Base-by-base conservation (phyloP, 2,797 vertebrate genomes). In the Psittacula derbiana region DNA sequence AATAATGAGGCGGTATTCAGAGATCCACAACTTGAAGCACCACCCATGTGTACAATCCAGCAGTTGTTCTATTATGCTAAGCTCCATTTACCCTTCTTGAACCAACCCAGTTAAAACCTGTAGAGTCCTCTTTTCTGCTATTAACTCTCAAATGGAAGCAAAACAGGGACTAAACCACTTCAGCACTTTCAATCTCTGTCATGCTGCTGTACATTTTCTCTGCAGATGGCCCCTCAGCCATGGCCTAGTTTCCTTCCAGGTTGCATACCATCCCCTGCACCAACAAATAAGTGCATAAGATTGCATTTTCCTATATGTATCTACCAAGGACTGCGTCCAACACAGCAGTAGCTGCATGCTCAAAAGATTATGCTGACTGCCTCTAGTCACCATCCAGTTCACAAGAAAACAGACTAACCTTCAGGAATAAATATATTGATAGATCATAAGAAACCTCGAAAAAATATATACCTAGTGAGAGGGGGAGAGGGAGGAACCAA, bases 401-500 rank as follows among this genome's bases (percentile, higher is more conserved):
- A 65, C 23, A 74, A 62, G 46, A 36, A 82, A 86, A n/a, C 3
- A 69, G 66, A 65, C 14, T 58, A 55, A 47, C 20, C 33, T 73
- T 78, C 58, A 80, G 67, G 52, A 66, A 60, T 13, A 55, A 41
- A 49, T 4, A 21, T 33, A 55, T 4, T n/a, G 28, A 28, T 49
- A 21, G 61, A n/a, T 90, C 21, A 23, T 31, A n/a, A 11, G 16
- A 90, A 83, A 53, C 4, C n/a, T 40, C 36, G 10, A 67, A 11
- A 78, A 78, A 31, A 60, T 18, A 40, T 5, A 38, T 3, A 65
- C 33, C 28, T 55, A 28, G 18, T 0, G 41, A 12, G 25, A 18
- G 23, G 0, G 2, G 4, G 20, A 13, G 20, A 1, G 6, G 27
- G 5, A 50, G 6, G 3, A 36, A 52, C 44, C 70, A 28, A 52